phyloP scores from a whole-genome alignment of 2,888 invertebrate species.

The Pristionchus arcanus region DNA sequence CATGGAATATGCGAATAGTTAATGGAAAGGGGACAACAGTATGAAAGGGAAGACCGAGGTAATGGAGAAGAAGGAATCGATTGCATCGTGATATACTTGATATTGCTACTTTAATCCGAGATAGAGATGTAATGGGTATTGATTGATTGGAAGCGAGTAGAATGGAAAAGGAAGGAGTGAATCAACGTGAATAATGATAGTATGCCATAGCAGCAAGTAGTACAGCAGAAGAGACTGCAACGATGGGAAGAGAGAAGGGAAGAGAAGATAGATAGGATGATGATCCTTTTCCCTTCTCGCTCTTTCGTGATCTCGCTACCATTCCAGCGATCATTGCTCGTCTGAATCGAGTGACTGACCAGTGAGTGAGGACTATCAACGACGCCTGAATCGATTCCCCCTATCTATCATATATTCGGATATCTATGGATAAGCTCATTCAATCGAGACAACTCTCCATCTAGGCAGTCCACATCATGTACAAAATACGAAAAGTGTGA shows the following conservation, averaged over 20 bases:
- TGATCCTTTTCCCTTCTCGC: slow-evolving; percentile 52
- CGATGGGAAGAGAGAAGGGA: neutral
- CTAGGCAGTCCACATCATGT: neutral
- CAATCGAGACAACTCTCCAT: neutral
- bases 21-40: neutral
- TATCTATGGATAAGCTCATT: neutral
- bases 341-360: slow-evolving; percentile 57
- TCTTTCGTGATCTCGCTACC: slow-evolving; percentile 62
- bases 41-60: neutral
- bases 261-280: neutral
- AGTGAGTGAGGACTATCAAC: neutral
- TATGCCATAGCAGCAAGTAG: neutral
- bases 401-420: neutral
- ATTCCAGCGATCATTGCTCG: slow-evolving; percentile 63
- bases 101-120: neutral
- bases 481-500: slow-evolving; percentile 1
- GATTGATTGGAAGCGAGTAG: no score
- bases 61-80: slow-evolving; percentile 2
- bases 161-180: neutral
- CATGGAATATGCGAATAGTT: neutral
- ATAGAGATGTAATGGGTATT: slow-evolving; percentile 32
- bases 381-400: slow-evolving; percentile 22
- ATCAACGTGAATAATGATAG: slow-evolving; percentile 25
- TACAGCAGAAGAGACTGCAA: slow-evolving; percentile 6
- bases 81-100: neutral